A percentile compares a stretch with the other conserved stretches of the same genome.
These are phyloP conservation scores for Oscheius sp. DNA, from an alignment of 1,140 invertebrate genomes.

Conservation along the genomic window DNA sequence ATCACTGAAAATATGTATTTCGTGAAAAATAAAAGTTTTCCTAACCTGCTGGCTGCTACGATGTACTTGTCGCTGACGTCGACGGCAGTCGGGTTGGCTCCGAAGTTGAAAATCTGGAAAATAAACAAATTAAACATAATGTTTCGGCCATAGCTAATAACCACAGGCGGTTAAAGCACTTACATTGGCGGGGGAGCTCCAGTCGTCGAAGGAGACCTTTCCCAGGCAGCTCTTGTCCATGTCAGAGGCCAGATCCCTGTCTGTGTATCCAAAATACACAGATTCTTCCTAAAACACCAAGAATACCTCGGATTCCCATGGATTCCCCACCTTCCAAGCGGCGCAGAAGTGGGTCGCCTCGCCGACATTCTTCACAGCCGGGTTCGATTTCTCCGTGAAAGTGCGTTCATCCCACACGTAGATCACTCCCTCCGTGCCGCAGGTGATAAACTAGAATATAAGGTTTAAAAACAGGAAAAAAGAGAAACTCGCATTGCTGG, in stretches of 20 bases:
- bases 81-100: background rate
- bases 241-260: background rate
- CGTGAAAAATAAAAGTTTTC: background rate
- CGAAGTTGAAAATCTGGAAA: background rate
- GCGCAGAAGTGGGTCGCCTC: background rate
- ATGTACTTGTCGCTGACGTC: background rate
- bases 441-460: background rate
- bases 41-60: background rate
- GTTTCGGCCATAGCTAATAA: no score
- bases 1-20: slow-evolving; percentile 16
- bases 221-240: background rate
- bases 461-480: background rate
- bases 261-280: background rate
- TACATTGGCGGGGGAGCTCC: background rate
- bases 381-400: background rate
- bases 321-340: background rate
- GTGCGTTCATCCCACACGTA: background rate
- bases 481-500: no score
- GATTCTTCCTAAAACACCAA: background rate
- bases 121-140: no score
- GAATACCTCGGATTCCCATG: no score
- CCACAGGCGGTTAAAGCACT: no score
- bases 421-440: background rate
- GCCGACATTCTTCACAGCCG: background rate
- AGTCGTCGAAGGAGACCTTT: background rate